Base-by-base conservation (phyloP, 2,113 vertebrate species). In the Strigops habroptila region DNA sequence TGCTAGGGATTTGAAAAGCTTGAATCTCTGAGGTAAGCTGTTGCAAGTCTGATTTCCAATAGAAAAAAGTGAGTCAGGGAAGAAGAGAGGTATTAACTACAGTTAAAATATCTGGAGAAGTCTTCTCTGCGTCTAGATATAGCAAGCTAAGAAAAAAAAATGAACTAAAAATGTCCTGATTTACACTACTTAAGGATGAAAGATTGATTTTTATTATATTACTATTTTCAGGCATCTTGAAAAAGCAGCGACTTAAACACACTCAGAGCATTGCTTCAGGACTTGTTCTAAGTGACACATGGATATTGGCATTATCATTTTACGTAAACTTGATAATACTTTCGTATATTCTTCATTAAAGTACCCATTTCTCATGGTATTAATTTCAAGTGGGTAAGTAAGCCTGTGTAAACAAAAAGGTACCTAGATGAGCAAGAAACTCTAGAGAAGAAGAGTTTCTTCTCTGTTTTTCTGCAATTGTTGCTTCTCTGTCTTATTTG, bases 71-170 rank as follows among this genome's bases (percentile, higher is more conserved):
- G 93, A 94, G 94, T 94, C 91, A 92, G n/a, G 64, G 75, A 83
- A 91, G 92, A 84, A 81, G 14, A 88, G 49, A 82, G 41, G 39
- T 95, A 95, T 94, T 98, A 97, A 97, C 97, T 97, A 95, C 62
- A 95, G 51, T 18, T 89, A 89, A 89, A 93, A 70, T 57, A 90
- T 96, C 84, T 30, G 63, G 94, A 97, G 92, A 91, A 48, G 53
- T 67, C 6, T 82, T 86, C 59, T 96, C 75, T 59, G 96, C 93
- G 86, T 88, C 75, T 83, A 84, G 33, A 82, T 68, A 76, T 10
- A 88, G 33, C 86, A 88, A 92, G 22, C 59, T 88, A 89, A 91
- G 82, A 93, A 90, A 96, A 90, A 96, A 81, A 76, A 35, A 83
- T 49, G 63, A 96, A 93, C 51, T 51, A 28, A 37, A 68, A 43